A percentile compares a stretch with the other conserved stretches of the same genome.
phyloP scores from a whole-genome alignment of 1,140 invertebrate species.

The Ericerus pela region DNA sequence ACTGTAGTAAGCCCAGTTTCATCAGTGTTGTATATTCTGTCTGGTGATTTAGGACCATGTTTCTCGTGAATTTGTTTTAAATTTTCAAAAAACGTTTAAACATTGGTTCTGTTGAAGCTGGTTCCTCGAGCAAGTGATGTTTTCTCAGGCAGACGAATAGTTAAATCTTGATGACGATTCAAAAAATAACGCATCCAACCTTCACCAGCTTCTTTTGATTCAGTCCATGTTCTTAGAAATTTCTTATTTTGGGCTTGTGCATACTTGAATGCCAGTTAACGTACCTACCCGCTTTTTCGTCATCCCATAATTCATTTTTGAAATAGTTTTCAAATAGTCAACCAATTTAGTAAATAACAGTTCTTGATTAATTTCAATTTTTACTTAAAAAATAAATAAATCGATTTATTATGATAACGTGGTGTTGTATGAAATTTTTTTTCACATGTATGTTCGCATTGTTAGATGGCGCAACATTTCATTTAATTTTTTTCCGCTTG shows the following conservation, averaged over 20 bases:
- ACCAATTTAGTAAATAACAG: too few species aligned
- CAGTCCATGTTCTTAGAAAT: slow-evolving; percentile 26
- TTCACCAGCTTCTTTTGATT: slow-evolving; percentile 25
- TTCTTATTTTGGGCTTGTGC: slow-evolving; percentile 20
- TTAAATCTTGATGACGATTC: slow-evolving; percentile 26
- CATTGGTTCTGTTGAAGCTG: slow-evolving; percentile 33
- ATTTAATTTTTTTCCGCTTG: too few species aligned
- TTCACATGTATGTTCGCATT: too few species aligned
- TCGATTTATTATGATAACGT: too few species aligned
- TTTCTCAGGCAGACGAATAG: slow-evolving; percentile 30
- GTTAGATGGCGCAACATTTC: too few species aligned
- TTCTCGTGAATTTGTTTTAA: slow-evolving; percentile 15
- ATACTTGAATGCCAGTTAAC: slow-evolving; percentile 25
- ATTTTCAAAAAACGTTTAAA: slow-evolving; percentile 29
- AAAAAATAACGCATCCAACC: slow-evolving; percentile 30
- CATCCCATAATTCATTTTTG: too few species aligned
- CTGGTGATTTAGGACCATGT: background rate
- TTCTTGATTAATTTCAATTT: too few species aligned
- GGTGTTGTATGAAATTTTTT: too few species aligned
- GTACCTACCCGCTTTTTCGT: too few species aligned
- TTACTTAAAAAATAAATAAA: too few species aligned
- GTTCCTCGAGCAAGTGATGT: slow-evolving; percentile 31
- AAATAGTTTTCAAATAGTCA: too few species aligned
- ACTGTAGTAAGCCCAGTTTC: slow-evolving; percentile 30
- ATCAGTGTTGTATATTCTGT: slow-evolving; percentile 20